These are phyloP conservation scores for Ceraclea dissimilis DNA, from an alignment of 2,888 invertebrate species.

Conservation along the genomic window DNA sequence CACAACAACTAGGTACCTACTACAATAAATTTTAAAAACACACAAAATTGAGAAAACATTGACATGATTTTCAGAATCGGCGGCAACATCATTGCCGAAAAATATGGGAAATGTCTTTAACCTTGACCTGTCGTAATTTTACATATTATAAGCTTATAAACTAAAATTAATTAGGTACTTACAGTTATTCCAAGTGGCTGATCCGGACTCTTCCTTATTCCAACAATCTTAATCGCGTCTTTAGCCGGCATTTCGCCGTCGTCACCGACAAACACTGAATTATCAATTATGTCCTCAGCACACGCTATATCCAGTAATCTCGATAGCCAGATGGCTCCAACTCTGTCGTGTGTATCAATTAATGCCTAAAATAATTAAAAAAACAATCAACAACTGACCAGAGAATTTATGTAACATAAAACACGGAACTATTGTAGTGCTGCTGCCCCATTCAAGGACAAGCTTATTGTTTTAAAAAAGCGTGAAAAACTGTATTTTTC, in stretches of 20 bases:
- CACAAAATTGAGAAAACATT: too few relatives aligned
- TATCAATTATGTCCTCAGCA: constrained; percentile 37
- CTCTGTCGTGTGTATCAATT: constrained; percentile 82
- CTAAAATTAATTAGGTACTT: constrained; percentile 33
- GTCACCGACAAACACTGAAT: constrained; percentile 38
- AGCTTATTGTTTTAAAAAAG: too few relatives aligned
- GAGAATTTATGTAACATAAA: background rate
- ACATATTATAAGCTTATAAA: too few relatives aligned
- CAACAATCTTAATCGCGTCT: constrained; percentile 80
- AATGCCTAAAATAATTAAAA: constrained; percentile 52
- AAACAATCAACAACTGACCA: background rate
- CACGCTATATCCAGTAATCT: constrained; percentile 31
- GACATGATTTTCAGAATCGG: too few relatives aligned
- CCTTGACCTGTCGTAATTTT: too few relatives aligned
- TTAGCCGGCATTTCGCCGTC: constrained; percentile 61
- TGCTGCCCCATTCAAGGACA: too few relatives aligned
- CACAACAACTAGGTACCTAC: too few relatives aligned
- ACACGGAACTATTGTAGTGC: background rate
- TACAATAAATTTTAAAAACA: too few relatives aligned
- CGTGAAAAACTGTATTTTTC: too few relatives aligned
- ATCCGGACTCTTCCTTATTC: constrained; percentile 73
- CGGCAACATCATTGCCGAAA: too few relatives aligned
- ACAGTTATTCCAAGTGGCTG: constrained; percentile 81
- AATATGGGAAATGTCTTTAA: too few relatives aligned
- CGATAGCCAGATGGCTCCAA: constrained; percentile 57